These are phyloP conservation scores for Orius insidiosus DNA, from an alignment of 1,140 invertebrate species.

Conservation along the genomic window DNA sequence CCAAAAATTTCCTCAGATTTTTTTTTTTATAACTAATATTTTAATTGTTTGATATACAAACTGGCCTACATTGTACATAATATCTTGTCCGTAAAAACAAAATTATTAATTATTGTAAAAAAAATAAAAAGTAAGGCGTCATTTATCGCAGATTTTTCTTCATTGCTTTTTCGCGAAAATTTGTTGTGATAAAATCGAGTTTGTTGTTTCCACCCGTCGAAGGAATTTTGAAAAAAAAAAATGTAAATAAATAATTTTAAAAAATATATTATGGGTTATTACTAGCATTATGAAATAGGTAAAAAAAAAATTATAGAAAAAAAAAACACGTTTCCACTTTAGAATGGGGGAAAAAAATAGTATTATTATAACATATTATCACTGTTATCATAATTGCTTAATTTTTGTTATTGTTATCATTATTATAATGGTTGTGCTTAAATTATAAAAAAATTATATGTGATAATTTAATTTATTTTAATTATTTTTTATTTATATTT, in stretches of 20 bases:
- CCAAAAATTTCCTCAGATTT: too few relatives aligned
- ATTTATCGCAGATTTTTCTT: not conserved
- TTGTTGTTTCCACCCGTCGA: slow-evolving; percentile 5
- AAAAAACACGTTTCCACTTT: too few relatives aligned
- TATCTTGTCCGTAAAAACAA: too few relatives aligned
- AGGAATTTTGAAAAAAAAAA: not conserved
- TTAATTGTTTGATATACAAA: too few relatives aligned
- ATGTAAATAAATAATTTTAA: slow-evolving; percentile 9
- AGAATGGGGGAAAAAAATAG: not conserved
- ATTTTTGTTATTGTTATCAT: slow-evolving; percentile 5
- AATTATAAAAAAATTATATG: slow-evolving; percentile 9
- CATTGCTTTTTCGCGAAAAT: slow-evolving; percentile 3
- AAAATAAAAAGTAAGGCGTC: too few relatives aligned
- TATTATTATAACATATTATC: slow-evolving; percentile 6
- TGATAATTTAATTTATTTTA: slow-evolving; percentile 8
- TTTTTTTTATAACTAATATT: too few relatives aligned
- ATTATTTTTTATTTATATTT: slow-evolving; percentile 7
- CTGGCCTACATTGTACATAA: too few relatives aligned
- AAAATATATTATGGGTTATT: slow-evolving; percentile 9
- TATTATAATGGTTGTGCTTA: slow-evolving; percentile 12
- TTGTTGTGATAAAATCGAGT: slow-evolving; percentile 9
- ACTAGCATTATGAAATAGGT: slow-evolving; percentile 10
- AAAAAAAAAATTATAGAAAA: slow-evolving; percentile 6
- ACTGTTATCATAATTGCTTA: slow-evolving; percentile 8
- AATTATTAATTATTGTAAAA: too few relatives aligned